Evolutionary conservation across 2,888 invertebrate species (phyloP).

Genomic region (Sesia apiformis): DNA sequence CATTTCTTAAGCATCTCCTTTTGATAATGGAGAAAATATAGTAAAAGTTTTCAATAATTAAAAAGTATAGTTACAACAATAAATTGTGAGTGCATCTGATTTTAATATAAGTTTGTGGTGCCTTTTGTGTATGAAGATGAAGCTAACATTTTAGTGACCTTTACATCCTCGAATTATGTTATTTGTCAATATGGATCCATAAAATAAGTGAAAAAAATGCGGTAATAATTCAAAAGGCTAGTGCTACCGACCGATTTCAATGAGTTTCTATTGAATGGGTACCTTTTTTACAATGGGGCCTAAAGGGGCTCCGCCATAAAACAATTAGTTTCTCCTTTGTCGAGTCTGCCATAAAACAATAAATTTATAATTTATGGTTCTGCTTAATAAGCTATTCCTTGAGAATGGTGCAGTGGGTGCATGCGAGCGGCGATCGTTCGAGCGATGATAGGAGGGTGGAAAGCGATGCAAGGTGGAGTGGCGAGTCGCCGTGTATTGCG

Average conservation of each 20-base stretch:
- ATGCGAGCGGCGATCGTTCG: conserved; percentile 24
- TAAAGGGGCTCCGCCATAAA: conserved; percentile 69
- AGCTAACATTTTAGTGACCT: too few species aligned
- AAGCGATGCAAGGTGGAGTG: conserved; percentile 57
- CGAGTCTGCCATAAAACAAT: conserved; percentile 52
- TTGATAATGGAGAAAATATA: too few species aligned
- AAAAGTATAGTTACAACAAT: too few species aligned
- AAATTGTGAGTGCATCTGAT: too few species aligned
- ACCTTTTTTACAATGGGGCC: conserved; percentile 62
- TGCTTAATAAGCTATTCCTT: conserved; percentile 37
- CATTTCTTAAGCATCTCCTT: too few species aligned
- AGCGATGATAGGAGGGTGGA: conserved; percentile 54
- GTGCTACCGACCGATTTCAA: not conserved
- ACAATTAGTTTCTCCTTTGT: conserved; percentile 26
- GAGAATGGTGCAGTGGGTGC: conserved; percentile 56
- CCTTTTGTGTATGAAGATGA: too few species aligned
- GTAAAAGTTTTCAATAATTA: too few species aligned
- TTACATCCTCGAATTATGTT: too few species aligned
- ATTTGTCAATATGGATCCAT: too few species aligned
- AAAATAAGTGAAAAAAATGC: too few species aligned
- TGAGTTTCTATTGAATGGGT: not conserved
- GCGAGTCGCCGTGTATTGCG: conserved; percentile 45
- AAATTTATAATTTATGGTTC: conserved; percentile 45
- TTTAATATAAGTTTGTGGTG: too few species aligned
- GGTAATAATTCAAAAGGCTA: too few species aligned